Evolutionary conservation across 2,888 invertebrate species (phyloP), one percentile per base, ranked within the genome.

Genomic region (Encarsia formosa): DNA sequence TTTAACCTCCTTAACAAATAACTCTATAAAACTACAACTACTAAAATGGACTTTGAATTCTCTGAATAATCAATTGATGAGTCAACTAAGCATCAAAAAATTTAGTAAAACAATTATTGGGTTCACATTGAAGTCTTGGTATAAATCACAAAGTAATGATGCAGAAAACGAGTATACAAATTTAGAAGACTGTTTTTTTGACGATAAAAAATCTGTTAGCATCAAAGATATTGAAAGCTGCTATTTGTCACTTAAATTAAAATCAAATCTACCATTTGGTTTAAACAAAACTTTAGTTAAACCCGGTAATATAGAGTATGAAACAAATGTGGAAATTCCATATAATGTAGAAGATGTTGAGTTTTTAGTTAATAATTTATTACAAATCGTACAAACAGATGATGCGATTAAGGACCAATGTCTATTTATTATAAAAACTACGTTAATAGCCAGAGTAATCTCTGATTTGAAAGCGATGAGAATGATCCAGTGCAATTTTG

Each of bases 21-120:
- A 59, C n/a, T 61, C 64, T 3, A 58, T 68, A 11, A 66, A 67
- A 42, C 50, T 56, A 2, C 61, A 63, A 19, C 56, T 73, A 2
- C 26, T 73, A 13, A 56, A 64, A 11, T 70, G 70, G 66, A 44
- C 61, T n/a, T 49, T 73, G 11, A 56, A 65, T 16, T 58, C 66
- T 18, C 58, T 66, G 0, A 63, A 59, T 53, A 26, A 52, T 3
- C 55, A 59, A 29, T 48, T 63, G 41, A 57, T 54, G 2, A 52
- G 45, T 4, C 50, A 60, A 32, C 37, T 65, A 5, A 56, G 60
- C 3, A 48, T 70, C 2, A 61, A 65, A 24, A 60, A 65, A 15
- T 40, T 69, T 5, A 68, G 65, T 29, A 61, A 60, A 41, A 54
- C 68, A 11, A 32, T 71, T 8, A 63, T 65, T 13, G 59, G 61